Base-by-base conservation (phyloP, 2,888 invertebrate species). In the Julus scandinavius region DNA sequence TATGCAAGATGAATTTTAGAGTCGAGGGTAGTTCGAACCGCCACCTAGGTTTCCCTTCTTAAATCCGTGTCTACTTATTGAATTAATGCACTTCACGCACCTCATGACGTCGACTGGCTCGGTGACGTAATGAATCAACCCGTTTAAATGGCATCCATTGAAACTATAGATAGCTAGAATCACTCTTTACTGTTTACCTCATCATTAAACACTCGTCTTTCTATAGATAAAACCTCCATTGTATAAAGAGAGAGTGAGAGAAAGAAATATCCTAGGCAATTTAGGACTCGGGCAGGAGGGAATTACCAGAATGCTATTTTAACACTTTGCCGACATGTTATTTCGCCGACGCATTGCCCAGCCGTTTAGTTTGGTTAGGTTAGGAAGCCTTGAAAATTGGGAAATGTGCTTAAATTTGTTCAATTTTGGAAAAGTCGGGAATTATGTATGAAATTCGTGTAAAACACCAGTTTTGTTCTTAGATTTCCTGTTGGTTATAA, bases 141-240 rank as follows among this genome's bases (percentile, higher is more conserved):
- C 86, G 50, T 85, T 85, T 85, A 50, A 85, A 85, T 85, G 86
- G 86, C 86, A 85, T 85, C 86, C 86, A 85, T 85, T 85, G 86
- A 85, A 85, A 80, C 80, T 80, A 80, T 80, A 80, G 80, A 38
- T 80, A 80, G 80, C 80, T 80, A 80, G 80, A 80, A 40, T 80
- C 80, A 80, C 80, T 80, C 80, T 80, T 80, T 80, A 38, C 80
- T 80, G 80, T 80, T 80, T 80, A 80, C 80, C 80, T 80, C 80
- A 80, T 80, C 80, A 80, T 80, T 80, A 29, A 80, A 80, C 80
- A 38, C 38, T 80, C 80, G 80, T 80, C 38, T 72, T 80, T 80
- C 80, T 80, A 80, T 80, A 80, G 80, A 13, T 80, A 80, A 29
- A 45, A 80, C 80, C 80, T 80, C 80, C 80, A 80, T 80, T 80